Evolutionary conservation across 2,888 invertebrate species (phyloP).

Genomic region (Scaptomyza reducta): DNA sequence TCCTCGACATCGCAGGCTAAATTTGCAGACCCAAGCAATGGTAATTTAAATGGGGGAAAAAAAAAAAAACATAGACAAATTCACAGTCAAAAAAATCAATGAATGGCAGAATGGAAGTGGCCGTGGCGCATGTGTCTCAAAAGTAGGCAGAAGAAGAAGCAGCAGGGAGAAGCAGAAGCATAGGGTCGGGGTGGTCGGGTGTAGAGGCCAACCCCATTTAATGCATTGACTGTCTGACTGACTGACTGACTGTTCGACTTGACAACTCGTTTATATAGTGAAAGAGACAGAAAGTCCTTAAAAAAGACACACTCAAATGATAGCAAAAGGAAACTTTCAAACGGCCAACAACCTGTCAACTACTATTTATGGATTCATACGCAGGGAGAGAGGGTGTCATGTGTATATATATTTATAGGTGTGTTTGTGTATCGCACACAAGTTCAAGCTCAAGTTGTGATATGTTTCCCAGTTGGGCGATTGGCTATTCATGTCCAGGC

Average conservation of each 20-base stretch:
- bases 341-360: slow-evolving; percentile 62
- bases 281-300: slow-evolving; percentile 4
- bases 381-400: neutral
- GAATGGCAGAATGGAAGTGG: slow-evolving; percentile 77
- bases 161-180: neutral
- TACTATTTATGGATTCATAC: slow-evolving; percentile 51
- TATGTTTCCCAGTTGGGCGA: slow-evolving; percentile 50
- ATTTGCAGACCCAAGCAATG: slow-evolving; percentile 85
- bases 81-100: slow-evolving; percentile 71
- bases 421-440: slow-evolving; percentile 15
- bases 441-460: slow-evolving; percentile 64
- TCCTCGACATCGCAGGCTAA: slow-evolving; percentile 87
- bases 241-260: slow-evolving; percentile 13
- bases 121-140: slow-evolving; percentile 80
- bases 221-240: slow-evolving; percentile 33
- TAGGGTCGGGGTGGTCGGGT: neutral
- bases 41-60: slow-evolving; percentile 56
- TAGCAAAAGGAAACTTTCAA: slow-evolving; percentile 70
- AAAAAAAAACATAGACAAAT: slow-evolving; percentile 13
- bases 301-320: slow-evolving; percentile 21
- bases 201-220: slow-evolving; percentile 36
- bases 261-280: slow-evolving; percentile 33
- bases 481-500: slow-evolving; percentile 60
- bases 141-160: slow-evolving; percentile 34
- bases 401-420: neutral